These are phyloP conservation scores for Ips nitidus DNA, from an alignment of 1,140 invertebrate genomes.

Conservation along the genomic window DNA sequence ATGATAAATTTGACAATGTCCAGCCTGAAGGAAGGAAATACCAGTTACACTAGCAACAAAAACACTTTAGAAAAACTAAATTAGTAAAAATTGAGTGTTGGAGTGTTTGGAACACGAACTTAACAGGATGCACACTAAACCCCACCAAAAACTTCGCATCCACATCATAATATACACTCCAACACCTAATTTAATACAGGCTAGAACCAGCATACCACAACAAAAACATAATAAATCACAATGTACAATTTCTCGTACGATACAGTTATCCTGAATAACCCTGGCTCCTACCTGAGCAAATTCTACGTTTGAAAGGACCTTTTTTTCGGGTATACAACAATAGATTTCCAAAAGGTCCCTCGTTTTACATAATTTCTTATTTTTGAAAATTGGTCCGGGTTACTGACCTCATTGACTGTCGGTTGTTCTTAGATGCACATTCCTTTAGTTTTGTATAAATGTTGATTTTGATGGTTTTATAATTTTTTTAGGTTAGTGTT, in stretches of 20 bases:
- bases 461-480: no score
- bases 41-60: no score
- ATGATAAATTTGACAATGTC: neutral
- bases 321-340: neutral
- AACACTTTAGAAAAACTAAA: no score
- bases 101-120: neutral
- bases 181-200: no score
- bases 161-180: no score
- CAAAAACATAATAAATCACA: no score
- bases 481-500: no score
- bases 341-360: neutral
- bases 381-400: constrained; percentile 24
- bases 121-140: neutral
- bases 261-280: neutral
- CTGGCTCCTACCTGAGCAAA: constrained; percentile 16
- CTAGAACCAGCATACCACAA: no score
- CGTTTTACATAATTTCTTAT: constrained; percentile 18
- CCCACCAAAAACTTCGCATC: neutral
- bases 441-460: no score
- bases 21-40: neutral
- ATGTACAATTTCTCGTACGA: constrained; percentile 7
- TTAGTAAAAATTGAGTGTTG: no score
- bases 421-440: neutral
- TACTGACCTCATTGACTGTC: constrained; percentile 28
- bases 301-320: constrained; percentile 14